Conservation (phyloP, 2,113 vertebrate species). For the Zonotrichia leucophrys region DNA sequence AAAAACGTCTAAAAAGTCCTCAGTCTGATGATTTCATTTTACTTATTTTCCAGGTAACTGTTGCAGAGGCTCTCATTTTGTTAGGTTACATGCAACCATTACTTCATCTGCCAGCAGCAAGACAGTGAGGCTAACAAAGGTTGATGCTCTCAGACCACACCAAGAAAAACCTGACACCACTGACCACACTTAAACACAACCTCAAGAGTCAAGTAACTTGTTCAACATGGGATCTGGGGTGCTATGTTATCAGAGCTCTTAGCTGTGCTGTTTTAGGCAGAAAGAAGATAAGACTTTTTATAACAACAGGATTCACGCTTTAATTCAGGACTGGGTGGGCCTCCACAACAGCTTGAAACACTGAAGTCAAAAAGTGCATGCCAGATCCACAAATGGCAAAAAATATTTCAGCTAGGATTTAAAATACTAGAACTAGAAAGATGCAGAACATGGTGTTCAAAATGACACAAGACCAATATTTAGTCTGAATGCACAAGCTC, state of each 20-base stretch:
- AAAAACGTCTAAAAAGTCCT: background rate
- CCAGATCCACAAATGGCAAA: background rate
- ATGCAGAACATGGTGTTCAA: background rate
- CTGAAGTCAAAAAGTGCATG: background rate
- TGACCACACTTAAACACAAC: fast-evolving
- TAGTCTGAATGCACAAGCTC: background rate
- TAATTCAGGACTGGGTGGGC: background rate
- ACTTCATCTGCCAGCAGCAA: background rate
- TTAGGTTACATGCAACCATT: background rate
- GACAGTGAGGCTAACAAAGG: background rate
- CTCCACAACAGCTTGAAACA: background rate
- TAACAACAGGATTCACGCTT: background rate
- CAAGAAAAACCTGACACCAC: background rate
- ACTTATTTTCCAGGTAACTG: background rate
- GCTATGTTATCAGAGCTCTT: background rate
- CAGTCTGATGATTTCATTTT: background rate
- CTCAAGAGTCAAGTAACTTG: background rate
- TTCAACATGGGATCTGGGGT: background rate
- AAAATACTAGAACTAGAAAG: background rate
- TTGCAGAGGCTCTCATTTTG: background rate
- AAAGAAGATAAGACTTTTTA: background rate
- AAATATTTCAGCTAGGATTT: background rate
- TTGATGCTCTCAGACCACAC: background rate
- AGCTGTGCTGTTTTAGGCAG: background rate
- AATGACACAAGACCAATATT: background rate